Base-by-base conservation (phyloP, 2,888 invertebrate species). In the Hirtodrosophila duncani region DNA sequence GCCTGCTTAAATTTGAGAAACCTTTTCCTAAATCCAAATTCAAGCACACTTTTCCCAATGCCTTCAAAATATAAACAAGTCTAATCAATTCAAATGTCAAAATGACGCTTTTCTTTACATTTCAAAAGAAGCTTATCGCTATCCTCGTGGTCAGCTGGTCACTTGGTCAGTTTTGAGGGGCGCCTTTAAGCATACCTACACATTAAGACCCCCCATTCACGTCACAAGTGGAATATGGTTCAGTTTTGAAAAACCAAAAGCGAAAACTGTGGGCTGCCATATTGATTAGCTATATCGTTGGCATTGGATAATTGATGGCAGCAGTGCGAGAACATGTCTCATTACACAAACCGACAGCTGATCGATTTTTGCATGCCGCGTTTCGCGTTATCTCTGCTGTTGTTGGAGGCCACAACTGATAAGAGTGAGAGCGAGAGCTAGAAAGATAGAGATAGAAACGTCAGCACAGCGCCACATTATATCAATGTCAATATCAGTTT, bases 311-410 rank as follows among this genome's bases (percentile, higher is more conserved):
- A 72, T 72, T 72, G 81, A 81, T 72, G 78, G 79, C 65, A 58
- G 52, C 24, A 36, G 39, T 14, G 14, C 14, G 18, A 29, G 58
- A 34, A 71, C 67, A 61, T 49, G 58, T 64, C 61, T 33, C 78
- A 67, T 77, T 68, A 69, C 44, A 52, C 14, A 49, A 52, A 59
- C 38, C 50, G 74, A 69, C 74, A 75, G 59, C 77, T 79, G 82
- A 75, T 75, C 74, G 74, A 75, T 75, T 75, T 75, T 81, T 79
- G 77, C 82, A 75, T 79, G 71, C 49, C 55, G 49, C 21, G 21
- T 23, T 8, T 13, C 8, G 18, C 20, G 17, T 20, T n/a, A 10
- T 3, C 38, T 10, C 10, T 9, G 1, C 11, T 5, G 13, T 43
- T 58, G 46, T 58, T 57, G 8, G n/a, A n/a, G n/a, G 2, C 9